Evolutionary conservation across 1,140 invertebrate genomes (phyloP).

Genomic region (Cydia amplana): DNA sequence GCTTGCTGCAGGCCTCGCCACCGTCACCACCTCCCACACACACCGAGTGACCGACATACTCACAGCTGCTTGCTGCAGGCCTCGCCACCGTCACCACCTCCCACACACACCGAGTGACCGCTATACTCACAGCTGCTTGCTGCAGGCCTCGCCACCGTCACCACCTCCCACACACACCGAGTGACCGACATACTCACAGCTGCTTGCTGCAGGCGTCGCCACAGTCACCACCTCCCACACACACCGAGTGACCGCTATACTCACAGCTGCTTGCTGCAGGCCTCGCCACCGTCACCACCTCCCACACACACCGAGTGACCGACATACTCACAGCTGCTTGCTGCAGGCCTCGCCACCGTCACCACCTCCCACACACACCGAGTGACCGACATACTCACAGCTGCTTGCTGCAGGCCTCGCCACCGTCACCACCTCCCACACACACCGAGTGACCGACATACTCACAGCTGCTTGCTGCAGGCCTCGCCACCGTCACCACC

Average conservation of each 20-base stretch:
- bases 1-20: too few species aligned
- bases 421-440: too few species aligned
- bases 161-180: too few species aligned
- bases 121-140: too few species aligned
- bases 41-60: slow-evolving; percentile 86
- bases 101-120: slow-evolving; percentile 90
- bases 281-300: too few species aligned
- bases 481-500: slow-evolving; percentile 93
- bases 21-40: too few species aligned
- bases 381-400: slow-evolving; percentile 46
- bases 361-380: slow-evolving; percentile 97
- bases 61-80: slow-evolving; percentile 54
- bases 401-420: too few species aligned
- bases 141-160: too few species aligned
- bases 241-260: slow-evolving; percentile 83
- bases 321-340: slow-evolving; percentile 44
- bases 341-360: slow-evolving; percentile 86
- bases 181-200: slow-evolving; percentile 87
- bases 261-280: too few species aligned
- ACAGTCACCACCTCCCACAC: slow-evolving; percentile 96
- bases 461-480: slow-evolving; percentile 54
- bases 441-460: slow-evolving; percentile 85
- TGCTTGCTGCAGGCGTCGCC: slow-evolving; percentile 49
- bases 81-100: slow-evolving; percentile 95
- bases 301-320: slow-evolving; percentile 88